Evolutionary conservation across 2,797 vertebrate species (phyloP).

Genomic region (Platalea minor): DNA sequence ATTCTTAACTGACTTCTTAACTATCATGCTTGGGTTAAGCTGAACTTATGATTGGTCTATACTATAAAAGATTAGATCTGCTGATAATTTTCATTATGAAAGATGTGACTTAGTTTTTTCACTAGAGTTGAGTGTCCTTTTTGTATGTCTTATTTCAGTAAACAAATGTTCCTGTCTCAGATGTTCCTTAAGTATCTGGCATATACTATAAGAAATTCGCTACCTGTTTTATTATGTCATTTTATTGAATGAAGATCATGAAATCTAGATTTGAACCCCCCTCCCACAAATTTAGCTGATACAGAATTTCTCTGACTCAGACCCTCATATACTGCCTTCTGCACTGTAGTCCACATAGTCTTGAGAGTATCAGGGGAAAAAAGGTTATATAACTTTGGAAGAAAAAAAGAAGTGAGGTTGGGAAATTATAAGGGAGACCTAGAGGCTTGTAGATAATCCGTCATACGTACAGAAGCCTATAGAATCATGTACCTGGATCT

Average conservation of each 20-base stretch:
- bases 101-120: background rate
- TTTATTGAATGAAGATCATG: background rate
- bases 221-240: background rate
- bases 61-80: background rate
- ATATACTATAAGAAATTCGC: background rate
- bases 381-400: background rate
- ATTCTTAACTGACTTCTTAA: background rate
- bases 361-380: background rate
- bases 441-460: background rate
- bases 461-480: fast-evolving
- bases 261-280: background rate
- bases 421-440: background rate
- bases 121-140: background rate
- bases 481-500: background rate
- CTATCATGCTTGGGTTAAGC: background rate
- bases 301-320: background rate
- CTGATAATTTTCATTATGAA: background rate
- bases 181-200: background rate
- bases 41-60: background rate
- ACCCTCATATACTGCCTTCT: background rate
- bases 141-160: background rate
- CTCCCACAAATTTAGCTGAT: background rate
- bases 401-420: background rate
- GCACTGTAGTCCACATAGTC: background rate
- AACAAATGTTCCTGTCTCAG: background rate